Evolutionary conservation across 2,113 vertebrate species (phyloP), one percentile per base, ranked within the genome.

Genomic region (Barnardius zonarius): DNA sequence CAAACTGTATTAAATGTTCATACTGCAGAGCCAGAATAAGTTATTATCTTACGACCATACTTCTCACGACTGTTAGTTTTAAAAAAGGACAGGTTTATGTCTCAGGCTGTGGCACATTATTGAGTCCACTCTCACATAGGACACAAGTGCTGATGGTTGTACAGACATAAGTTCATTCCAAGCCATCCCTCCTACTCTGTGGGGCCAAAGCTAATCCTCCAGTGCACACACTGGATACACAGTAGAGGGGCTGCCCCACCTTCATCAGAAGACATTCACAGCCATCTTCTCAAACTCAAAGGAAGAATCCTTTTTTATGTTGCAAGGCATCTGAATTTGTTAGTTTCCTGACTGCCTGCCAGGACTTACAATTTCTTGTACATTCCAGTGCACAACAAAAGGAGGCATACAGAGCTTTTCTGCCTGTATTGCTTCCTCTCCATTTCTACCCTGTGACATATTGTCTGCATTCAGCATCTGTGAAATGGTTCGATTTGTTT

Each of bases 401-500:
- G n/a, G 80, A 72, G 11, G 10, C 17, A 66, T 17, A 14, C 14
- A 79, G 70, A 94, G 66, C 24, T 90, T 74, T 70, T 74, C 68
- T 67, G 39, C 30, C 35, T 64, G 28, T 55, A 27, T n/a, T 55
- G 17, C 48, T 90, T 70, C 37, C 39, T 63, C 54, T 83, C 59
- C 14, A 23, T 68, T 93, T 63, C 68, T 39, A n/a, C 11, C 20
- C 33, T 61, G 24, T 77, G 55, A 88, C 55, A 68, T 72, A 88
- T 31, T 77, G 41, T 48, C 87, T 85, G 16, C 67, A 77, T 85
- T 91, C 90, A 94, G n/a, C 5, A 2, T 57, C 59, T 91, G 33
- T 44, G 68, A 85, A 91, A 91, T 11, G 19, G 46, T 28, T 85
- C 31, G 54, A 88, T 90, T 91, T 92, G 69, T 89, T 95, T 89